Percentiles rank a stretch among this genome's conserved stretches.
Evolutionary conservation across 2,888 invertebrate genomes (phyloP).

Genomic region (Nycteola revayana): DNA sequence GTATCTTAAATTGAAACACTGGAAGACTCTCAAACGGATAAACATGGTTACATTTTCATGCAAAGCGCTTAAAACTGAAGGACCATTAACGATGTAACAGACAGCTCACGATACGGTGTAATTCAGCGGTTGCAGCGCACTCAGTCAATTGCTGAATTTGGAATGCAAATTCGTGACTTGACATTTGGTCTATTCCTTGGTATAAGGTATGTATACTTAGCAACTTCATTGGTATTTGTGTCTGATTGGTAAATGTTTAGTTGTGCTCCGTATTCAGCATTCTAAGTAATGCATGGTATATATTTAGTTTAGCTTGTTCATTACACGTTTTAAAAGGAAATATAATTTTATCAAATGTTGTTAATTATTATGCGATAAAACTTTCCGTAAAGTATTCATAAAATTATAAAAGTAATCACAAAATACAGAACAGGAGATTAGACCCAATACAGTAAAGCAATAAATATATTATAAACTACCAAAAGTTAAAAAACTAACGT

Average conservation of each 20-base stretch:
- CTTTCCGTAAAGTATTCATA: too few relatives aligned
- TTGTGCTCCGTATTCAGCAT: neutral
- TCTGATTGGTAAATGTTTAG: conserved; percentile 2
- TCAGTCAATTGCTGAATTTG: conserved; percentile 69
- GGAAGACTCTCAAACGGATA: too few relatives aligned
- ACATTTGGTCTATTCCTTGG: conserved; percentile 46
- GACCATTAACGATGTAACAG: neutral
- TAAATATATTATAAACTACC: too few relatives aligned
- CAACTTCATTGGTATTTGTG: conserved; percentile 9
- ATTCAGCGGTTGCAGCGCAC: conserved; percentile 33
- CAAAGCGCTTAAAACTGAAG: neutral
- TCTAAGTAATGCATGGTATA: too few relatives aligned
- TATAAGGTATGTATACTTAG: conserved; percentile 19
- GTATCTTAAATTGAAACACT: neutral
- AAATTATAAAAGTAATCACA: too few relatives aligned
- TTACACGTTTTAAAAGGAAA: too few relatives aligned
- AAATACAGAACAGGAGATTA: too few relatives aligned
- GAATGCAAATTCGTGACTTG: conserved; percentile 65
- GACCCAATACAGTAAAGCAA: too few relatives aligned
- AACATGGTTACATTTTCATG: neutral
- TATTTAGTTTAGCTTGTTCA: too few relatives aligned
- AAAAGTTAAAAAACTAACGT: too few relatives aligned
- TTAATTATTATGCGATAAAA: too few relatives aligned
- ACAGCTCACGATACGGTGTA: conserved; percentile 41
- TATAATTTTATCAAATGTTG: too few relatives aligned